Conservation (phyloP, 2,113 vertebrate genomes). For the Ploceus nigricollis region DNA sequence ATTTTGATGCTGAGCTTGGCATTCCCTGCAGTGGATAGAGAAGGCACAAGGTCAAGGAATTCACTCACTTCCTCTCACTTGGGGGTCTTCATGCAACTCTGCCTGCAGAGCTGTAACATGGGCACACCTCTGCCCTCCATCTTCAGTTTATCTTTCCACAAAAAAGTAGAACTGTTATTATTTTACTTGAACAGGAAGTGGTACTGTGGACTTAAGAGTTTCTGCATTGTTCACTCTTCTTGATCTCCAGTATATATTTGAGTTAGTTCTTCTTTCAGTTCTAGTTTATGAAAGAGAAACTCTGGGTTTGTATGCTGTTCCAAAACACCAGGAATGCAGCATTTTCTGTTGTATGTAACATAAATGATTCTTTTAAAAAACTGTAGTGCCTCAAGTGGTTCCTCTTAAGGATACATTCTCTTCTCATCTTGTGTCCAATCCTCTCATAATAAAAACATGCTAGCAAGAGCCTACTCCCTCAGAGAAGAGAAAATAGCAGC, state of each 20-base stretch:
- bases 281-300: not conserved
- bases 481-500: not conserved
- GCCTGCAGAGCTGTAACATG: not conserved
- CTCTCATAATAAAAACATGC: not conserved
- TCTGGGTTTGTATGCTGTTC: not conserved
- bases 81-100: accelerated
- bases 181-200: not conserved
- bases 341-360: not conserved
- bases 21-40: not conserved
- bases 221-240: not conserved
- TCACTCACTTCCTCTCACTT: not conserved
- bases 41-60: not conserved
- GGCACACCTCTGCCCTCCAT: not conserved
- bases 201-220: not conserved
- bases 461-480: not conserved
- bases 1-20: not conserved
- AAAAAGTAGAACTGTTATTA: not conserved
- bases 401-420: not conserved
- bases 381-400: not conserved
- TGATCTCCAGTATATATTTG: not conserved
- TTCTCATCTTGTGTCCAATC: not conserved
- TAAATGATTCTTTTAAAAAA: not conserved
- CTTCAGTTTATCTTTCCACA: not conserved
- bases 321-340: not conserved
- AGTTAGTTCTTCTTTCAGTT: not conserved